Conservation (phyloP, 2,113 vertebrate genomes). For the Isichthys henryi region DNA sequence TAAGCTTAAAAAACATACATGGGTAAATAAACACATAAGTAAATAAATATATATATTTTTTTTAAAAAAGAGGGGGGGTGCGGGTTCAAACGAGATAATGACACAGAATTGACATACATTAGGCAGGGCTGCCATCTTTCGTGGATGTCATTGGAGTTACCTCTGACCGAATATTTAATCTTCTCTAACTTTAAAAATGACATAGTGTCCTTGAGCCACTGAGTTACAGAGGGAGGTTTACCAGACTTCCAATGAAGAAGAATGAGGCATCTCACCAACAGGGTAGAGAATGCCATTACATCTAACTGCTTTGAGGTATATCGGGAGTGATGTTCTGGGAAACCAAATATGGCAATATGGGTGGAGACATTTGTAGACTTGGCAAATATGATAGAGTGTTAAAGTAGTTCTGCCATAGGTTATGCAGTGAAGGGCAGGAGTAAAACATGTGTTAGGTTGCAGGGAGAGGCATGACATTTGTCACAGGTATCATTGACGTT, state of each 20-base stretch:
- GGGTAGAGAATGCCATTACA: background rate
- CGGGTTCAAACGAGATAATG: no score
- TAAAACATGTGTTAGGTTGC: background rate
- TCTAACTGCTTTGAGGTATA: background rate
- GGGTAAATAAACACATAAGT: no score
- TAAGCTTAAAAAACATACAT: no score
- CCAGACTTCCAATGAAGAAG: background rate
- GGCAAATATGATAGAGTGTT: background rate
- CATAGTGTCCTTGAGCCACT: background rate
- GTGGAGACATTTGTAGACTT: background rate
- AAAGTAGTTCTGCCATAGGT: background rate
- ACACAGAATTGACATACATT: no score
- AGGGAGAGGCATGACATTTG: background rate
- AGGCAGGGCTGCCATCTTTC: background rate
- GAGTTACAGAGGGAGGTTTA: background rate
- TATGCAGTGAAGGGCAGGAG: background rate
- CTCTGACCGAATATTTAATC: background rate
- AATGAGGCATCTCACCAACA: background rate
- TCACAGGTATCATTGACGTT: no score
- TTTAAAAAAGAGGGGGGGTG: no score
- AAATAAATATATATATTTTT: no score
- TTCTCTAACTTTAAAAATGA: background rate
- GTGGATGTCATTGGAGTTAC: background rate
- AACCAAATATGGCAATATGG: slow-evolving; percentile 4
- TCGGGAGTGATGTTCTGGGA: background rate